Conservation (phyloP, 2,888 invertebrate genomes). For the Clostera curtula region DNA sequence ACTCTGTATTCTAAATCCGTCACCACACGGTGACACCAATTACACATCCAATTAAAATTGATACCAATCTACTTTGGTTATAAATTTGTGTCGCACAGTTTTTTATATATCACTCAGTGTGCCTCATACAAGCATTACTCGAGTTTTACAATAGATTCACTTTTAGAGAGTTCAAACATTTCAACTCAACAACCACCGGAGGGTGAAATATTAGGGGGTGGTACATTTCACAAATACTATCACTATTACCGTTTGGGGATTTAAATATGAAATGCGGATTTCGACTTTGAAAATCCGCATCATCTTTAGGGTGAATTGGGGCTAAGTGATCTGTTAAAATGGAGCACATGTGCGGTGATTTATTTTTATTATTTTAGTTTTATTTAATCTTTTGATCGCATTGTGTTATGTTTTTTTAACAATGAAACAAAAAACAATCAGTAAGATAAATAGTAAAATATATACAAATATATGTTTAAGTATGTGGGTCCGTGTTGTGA, state of each 20-base stretch:
- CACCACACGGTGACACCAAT: too few species aligned
- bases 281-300: slow-evolving; percentile 36
- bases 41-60: too few species aligned
- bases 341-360: slow-evolving; percentile 32
- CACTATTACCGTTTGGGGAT: slow-evolving; percentile 39
- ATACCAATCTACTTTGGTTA: too few species aligned
- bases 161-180: slow-evolving; percentile 50
- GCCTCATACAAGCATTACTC: slow-evolving; percentile 22
- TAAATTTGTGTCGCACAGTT: too few species aligned
- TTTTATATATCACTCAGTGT: slow-evolving; percentile 15
- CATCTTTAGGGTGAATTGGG: slow-evolving; percentile 30
- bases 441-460: too few species aligned
- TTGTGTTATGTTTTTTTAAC: slow-evolving; percentile 13
- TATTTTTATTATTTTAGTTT: slow-evolving; percentile 2
- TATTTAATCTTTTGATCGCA: slow-evolving; percentile 17
- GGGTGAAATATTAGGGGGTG: slow-evolving; percentile 59
- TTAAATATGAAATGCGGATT: slow-evolving; percentile 36
- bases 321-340: slow-evolving; percentile 37
- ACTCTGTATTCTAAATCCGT: too few species aligned
- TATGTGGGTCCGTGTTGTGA: too few species aligned
- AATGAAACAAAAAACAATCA: background rate
- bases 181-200: slow-evolving; percentile 41
- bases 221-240: slow-evolving; percentile 28
- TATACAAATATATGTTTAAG: too few species aligned
- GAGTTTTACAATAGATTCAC: slow-evolving; percentile 37